These are phyloP conservation scores for Anticlea derivata DNA, from an alignment of 2,888 invertebrate species.

Conservation along the genomic window DNA sequence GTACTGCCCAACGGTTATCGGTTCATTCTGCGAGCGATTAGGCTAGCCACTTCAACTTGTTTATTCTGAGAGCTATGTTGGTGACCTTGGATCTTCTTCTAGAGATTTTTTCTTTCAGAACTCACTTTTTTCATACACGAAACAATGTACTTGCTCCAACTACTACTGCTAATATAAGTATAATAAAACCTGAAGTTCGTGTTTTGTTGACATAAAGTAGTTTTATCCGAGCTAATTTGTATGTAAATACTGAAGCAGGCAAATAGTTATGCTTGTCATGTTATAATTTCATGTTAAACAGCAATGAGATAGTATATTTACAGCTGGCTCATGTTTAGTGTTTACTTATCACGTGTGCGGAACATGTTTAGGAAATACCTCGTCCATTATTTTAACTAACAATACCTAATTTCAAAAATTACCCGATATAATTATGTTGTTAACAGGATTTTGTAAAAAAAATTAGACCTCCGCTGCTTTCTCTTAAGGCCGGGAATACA, in stretches of 20 bases:
- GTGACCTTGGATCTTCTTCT: neutral
- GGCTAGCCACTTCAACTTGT: too few species aligned
- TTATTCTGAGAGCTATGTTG: too few species aligned
- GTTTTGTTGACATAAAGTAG: conserved; percentile 37
- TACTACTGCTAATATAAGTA: too few species aligned
- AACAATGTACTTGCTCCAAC: too few species aligned
- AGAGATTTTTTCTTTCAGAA: neutral
- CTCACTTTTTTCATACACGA: too few species aligned
- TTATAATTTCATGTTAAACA: conserved; percentile 31
- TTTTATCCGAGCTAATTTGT: conserved; percentile 37
- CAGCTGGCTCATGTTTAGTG: conserved; percentile 9
- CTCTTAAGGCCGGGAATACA: too few species aligned
- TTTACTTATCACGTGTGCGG: conserved; percentile 12
- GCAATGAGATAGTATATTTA: conserved; percentile 28
- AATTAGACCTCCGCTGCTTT: too few species aligned
- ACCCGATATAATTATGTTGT: too few species aligned
- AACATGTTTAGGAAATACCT: conserved; percentile 2
- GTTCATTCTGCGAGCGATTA: too few species aligned
- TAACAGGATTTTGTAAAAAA: too few species aligned
- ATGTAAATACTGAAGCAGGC: conserved; percentile 27
- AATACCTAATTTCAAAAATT: too few species aligned
- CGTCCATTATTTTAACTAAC: neutral
- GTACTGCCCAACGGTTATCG: too few species aligned
- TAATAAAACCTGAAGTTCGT: conserved; percentile 28
- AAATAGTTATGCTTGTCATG: conserved; percentile 30